Base-by-base conservation (phyloP, 2,888 invertebrate genomes). In the Salticus scenicus region DNA sequence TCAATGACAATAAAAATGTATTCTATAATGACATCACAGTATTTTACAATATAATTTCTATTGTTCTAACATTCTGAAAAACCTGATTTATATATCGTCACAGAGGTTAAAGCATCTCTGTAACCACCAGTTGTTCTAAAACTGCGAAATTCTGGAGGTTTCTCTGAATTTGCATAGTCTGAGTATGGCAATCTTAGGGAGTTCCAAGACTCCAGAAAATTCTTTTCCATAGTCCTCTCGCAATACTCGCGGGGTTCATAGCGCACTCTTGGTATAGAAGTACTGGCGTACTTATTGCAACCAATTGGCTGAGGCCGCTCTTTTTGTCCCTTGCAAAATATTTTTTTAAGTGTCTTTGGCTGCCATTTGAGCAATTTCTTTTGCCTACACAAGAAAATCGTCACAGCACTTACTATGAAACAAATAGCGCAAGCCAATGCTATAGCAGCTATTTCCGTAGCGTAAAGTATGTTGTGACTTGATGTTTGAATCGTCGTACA, bases 11-110 rank as follows among this genome's bases (percentile, higher is more conserved):
- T 8, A 51, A 30, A 47, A 31, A 31, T n/a, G 33, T 24, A 7
- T 57, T 5, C 17, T 17, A 7, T 20, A 57, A 57, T 4, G 24
- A 24, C 57, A 57, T 57, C 57, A 57, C 57, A 57, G 17, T 57
- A 57, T 57, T 57, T 57, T 57, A 57, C 57, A 57, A 4, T 57
- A 7, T 57, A 57, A 7, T 1, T 57, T 24, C 57, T 57, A 24
- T 57, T 2, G 8, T 8, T n/a, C 76, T 42, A 86, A 37, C 86
- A 86, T 28, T 86, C 86, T 24, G 86, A 86, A 70, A 80, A 71
- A 4, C 86, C 86, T 0, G 86, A 86, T 7, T 71, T 75, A 24
- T 86, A 86, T 17, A 86, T 86, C 8, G 86, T 86, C n/a, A 86
- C 86, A 0, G 86, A 75, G 5, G 80, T 80, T 57, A 86, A 42